These are phyloP conservation scores for Sepioteuthis lessoniana DNA, from an alignment of 2,888 invertebrate genomes.

Conservation along the genomic window DNA sequence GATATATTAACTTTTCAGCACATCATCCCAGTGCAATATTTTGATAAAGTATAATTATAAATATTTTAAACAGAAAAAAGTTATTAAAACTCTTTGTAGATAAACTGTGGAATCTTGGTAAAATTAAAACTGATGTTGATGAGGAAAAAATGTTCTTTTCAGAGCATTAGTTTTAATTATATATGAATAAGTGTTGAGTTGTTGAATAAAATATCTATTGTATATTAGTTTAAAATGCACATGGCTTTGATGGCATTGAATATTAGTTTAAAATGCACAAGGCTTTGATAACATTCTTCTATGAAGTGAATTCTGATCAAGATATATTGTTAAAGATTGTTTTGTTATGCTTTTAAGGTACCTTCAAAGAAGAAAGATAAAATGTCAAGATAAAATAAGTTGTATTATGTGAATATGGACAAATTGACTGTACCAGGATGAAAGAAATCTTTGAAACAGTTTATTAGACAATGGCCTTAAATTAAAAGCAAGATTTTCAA, in stretches of 20 bases:
- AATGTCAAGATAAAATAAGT: neutral
- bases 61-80: too few species aligned
- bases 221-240: neutral
- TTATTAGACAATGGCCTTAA: slow-evolving; percentile 21
- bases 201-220: neutral
- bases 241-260: neutral
- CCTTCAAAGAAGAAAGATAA: slow-evolving; percentile 33
- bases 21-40: too few species aligned
- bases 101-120: too few species aligned
- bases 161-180: too few species aligned
- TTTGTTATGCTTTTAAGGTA: neutral
- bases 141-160: too few species aligned
- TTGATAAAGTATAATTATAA: too few species aligned
- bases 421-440: slow-evolving; percentile 1
- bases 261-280: neutral
- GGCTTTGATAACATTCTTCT: neutral
- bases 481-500: neutral
- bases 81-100: too few species aligned
- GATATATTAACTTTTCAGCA: too few species aligned
- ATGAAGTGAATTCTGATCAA: neutral
- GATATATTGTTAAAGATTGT: neutral
- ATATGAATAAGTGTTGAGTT: neutral
- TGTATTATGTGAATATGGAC: neutral
- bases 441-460: neutral
- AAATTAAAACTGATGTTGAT: too few species aligned